A percentile compares a stretch with the other conserved stretches of the same genome.
Conservation (phyloP, 2,113 vertebrate species). For the Drymodes brunneopygia region DNA sequence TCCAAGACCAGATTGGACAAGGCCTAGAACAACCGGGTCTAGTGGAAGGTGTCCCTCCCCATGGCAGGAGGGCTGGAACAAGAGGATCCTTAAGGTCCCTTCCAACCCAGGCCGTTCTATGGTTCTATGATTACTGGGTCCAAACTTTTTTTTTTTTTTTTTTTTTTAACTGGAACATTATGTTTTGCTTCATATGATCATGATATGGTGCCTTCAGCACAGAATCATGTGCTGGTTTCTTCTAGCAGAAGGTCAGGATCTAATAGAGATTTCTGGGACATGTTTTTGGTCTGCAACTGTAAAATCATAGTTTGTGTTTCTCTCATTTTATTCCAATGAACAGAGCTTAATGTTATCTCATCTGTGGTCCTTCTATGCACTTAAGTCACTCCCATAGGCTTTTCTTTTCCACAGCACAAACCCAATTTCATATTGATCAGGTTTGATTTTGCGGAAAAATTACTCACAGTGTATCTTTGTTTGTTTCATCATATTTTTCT, state of each 20-base stretch:
- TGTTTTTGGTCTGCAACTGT: background rate
- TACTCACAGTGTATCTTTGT: background rate
- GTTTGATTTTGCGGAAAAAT: background rate
- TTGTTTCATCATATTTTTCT: background rate
- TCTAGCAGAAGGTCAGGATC: background rate
- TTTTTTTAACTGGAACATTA: background rate
- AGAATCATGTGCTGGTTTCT: background rate
- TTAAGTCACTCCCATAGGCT: background rate
- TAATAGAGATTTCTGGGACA: background rate
- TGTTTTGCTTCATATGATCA: background rate
- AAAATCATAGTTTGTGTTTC: background rate
- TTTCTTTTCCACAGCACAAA: background rate
- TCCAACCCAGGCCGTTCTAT: background rate
- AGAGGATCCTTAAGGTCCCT: background rate
- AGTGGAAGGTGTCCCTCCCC: background rate
- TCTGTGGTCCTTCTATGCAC: background rate
- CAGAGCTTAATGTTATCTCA: background rate
- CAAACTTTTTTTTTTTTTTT: too few species aligned
- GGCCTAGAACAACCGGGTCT: background rate
- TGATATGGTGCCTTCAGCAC: background rate
- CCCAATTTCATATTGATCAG: background rate
- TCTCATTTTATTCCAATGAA: background rate
- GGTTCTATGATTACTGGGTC: background rate
- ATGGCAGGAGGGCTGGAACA: background rate
- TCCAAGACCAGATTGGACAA: background rate